phyloP scores from a whole-genome alignment of 2,888 invertebrate species.

The Monoplex corrugatus region DNA sequence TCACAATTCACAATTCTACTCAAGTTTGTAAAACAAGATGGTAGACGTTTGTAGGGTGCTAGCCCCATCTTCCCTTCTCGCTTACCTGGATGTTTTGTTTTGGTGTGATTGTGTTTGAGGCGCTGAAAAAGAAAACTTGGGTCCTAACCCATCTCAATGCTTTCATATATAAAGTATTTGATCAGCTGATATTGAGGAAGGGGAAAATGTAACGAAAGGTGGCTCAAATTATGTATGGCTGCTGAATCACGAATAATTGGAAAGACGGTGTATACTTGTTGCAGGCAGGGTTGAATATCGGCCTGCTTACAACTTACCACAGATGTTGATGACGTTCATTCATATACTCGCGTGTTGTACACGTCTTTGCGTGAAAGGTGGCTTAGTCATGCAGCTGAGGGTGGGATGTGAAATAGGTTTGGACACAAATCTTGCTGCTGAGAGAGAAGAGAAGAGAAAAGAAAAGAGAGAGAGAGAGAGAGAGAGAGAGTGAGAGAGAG shows the following conservation, averaged over 20 bases:
- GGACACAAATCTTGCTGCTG: neutral
- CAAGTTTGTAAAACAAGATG: constrained; percentile 45
- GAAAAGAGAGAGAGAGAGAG: no score
- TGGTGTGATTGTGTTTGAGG: constrained; percentile 44
- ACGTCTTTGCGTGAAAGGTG: constrained; percentile 40
- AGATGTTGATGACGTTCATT: constrained; percentile 50
- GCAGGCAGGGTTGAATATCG: constrained; percentile 54
- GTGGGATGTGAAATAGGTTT: neutral
- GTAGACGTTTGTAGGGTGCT: constrained; percentile 39
- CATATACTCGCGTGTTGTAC: constrained; percentile 39
- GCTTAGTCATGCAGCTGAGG: constrained; percentile 20
- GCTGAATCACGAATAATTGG: constrained; percentile 44
- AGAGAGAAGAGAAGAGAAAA: neutral
- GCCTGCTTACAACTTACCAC: constrained; percentile 54
- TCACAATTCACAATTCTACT: neutral
- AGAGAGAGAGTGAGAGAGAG: neutral
- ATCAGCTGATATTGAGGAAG: neutral
- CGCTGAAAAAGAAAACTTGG: constrained; percentile 12
- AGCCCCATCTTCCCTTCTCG: neutral
- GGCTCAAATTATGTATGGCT: no score
- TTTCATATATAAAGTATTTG: constrained; percentile 38
- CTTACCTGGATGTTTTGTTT: neutral
- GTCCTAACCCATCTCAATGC: constrained; percentile 39
- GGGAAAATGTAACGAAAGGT: constrained; percentile 54
- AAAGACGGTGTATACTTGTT: constrained; percentile 53